Evolutionary conservation across 2,888 invertebrate genomes (phyloP), one percentile per base, ranked within the genome.

Genomic region (Acanthosepion lycidas): DNA sequence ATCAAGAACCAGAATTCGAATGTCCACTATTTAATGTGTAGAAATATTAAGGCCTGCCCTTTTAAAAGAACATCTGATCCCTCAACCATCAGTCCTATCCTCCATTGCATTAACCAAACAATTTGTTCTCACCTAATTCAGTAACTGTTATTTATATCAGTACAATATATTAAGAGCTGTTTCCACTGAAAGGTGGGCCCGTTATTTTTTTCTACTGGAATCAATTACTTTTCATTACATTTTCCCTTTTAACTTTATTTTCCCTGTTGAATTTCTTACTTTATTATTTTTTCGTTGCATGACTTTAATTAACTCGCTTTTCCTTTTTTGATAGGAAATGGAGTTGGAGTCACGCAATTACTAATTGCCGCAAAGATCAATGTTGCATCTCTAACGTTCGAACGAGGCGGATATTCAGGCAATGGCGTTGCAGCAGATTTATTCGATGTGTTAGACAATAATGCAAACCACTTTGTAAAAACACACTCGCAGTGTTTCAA

Each of bases 111-210:
- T 78, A 78, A n/a, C 12, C 0, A n/a, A 78, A 20, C 9, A 0
- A 12, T 78, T 78, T 78, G 78, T 78, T 78, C 26, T 78, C 12
- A 78, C n/a, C n/a, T 78, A 28, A 28, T 78, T 28, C 26, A 12
- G 2, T 12, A 78, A 26, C 33, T 78, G 78, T 33, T 78, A 78
- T 78, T 78, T n/a, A 78, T 78, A 59, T 9, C 20, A 59, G 59
- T 59, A 59, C 23, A 23, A 59, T 23, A 59, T 15, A 0, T n/a
- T n/a, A 78, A 9, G n/a, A n/a, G 15, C 15, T n/a, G 12, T 78
- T 33, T 15, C 15, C 15, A 5, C 15, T 0, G n/a, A 0, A 26
- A 23, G 12, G 78, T 33, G 8, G 12, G n/a, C 2, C 3, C n/a
- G 78, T 78, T n/a, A 15, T n/a, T n/a, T 78, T 78, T n/a, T 78